A percentile compares a stretch with the other conserved stretches of the same genome.
These are phyloP conservation scores for Enteromius anoplus DNA, from an alignment of 2,797 vertebrate species.

Conservation along the genomic window DNA sequence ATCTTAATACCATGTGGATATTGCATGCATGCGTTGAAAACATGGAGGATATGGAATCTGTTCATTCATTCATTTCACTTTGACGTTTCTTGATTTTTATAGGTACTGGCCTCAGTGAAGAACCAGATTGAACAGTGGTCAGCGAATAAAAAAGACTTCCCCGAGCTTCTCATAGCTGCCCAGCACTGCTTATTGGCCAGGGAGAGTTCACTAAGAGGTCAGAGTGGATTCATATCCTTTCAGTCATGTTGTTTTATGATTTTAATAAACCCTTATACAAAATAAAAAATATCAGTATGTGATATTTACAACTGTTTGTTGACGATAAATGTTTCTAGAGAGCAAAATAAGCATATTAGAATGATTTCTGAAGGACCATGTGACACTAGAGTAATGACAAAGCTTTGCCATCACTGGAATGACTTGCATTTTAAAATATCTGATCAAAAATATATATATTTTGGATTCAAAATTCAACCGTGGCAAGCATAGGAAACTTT, in stretches of 20 bases:
- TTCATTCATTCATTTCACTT: background rate
- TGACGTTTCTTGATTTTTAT: constrained; percentile 9
- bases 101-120: constrained; percentile 96
- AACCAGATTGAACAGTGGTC: constrained; percentile 92
- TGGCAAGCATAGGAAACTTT: background rate
- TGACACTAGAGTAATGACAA: background rate
- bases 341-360: background rate
- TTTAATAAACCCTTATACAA: background rate
- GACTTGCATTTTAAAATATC: background rate
- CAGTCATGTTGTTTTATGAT: background rate
- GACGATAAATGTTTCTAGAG: background rate
- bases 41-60: background rate
- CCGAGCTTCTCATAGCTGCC: constrained; percentile 86
- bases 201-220: constrained; percentile 72
- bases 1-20: background rate
- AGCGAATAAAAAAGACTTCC: constrained; percentile 84
- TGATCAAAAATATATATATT: background rate
- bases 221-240: constrained; percentile 63
- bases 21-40: background rate
- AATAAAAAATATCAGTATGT: background rate
- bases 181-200: constrained; percentile 92
- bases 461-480: background rate
- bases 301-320: background rate
- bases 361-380: background rate
- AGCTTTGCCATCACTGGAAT: background rate